These are phyloP conservation scores for Hypomecis punctinalis DNA, from an alignment of 2,888 invertebrate genomes.

Conservation along the genomic window DNA sequence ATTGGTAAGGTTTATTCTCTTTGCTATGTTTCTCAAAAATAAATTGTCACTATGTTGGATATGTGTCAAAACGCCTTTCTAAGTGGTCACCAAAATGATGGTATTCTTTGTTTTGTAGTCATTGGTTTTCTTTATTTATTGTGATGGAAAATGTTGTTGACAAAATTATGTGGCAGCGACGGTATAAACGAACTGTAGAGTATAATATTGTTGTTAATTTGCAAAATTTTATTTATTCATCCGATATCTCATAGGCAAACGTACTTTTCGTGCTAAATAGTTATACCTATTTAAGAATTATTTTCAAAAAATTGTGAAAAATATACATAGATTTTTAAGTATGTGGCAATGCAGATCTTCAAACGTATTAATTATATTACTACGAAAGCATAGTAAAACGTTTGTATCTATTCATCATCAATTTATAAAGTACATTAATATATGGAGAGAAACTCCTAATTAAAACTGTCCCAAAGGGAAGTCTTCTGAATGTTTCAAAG, in stretches of 20 bases:
- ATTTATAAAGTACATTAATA: slow-evolving; percentile 60
- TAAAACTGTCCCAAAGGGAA: slow-evolving; percentile 84
- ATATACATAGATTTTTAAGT: slow-evolving; percentile 85
- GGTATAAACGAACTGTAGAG: slow-evolving; percentile 71
- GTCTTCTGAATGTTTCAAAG: slow-evolving; percentile 95
- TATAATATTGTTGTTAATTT: slow-evolving; percentile 82
- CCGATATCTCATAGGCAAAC: slow-evolving; percentile 75
- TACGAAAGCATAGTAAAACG: slow-evolving; percentile 62
- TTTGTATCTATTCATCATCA: slow-evolving; percentile 70
- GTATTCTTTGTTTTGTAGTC: slow-evolving; percentile 71
- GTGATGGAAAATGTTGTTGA: slow-evolving; percentile 83
- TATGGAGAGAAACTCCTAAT: slow-evolving; percentile 73
- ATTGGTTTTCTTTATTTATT: slow-evolving; percentile 76
- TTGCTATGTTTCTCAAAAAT: slow-evolving; percentile 74
- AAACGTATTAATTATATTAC: slow-evolving; percentile 76
- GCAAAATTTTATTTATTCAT: slow-evolving; percentile 83
- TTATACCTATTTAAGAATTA: slow-evolving; percentile 70
- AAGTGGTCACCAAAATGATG: slow-evolving; percentile 79
- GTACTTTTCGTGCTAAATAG: slow-evolving; percentile 71
- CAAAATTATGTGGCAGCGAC: slow-evolving; percentile 81
- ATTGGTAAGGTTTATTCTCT: slow-evolving; percentile 77
- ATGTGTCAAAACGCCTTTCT: slow-evolving; percentile 84
- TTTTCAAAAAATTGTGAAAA: slow-evolving; percentile 80
- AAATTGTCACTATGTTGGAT: slow-evolving; percentile 84
- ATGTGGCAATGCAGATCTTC: slow-evolving; percentile 86